phyloP scores from a whole-genome alignment of 2,797 vertebrate species.

The Hemitrygon akajei region DNA sequence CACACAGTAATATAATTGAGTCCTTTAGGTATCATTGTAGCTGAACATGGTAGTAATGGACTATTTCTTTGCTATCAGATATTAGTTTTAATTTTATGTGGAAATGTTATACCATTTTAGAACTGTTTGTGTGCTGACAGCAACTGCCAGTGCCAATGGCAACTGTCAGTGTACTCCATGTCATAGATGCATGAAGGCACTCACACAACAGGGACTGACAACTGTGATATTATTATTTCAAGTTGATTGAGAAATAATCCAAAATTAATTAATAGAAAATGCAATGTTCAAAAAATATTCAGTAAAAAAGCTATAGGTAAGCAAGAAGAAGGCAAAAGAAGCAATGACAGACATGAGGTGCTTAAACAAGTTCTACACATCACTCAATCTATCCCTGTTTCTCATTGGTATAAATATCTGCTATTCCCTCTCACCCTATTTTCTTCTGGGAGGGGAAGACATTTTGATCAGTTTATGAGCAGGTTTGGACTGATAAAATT shows the following conservation, averaged over 20 bases:
- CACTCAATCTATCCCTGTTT: neutral
- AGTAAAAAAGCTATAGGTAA: neutral
- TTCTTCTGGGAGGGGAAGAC: neutral
- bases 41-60: neutral
- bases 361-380: constrained; percentile 4
- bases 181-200: constrained; percentile 18
- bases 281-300: neutral
- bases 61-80: neutral
- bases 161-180: constrained; percentile 28
- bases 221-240: constrained; percentile 13
- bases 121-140: constrained; percentile 15
- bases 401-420: constrained; percentile 16
- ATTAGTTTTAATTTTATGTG: constrained; percentile 35
- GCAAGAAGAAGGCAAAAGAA: neutral
- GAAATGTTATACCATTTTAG: constrained; percentile 34
- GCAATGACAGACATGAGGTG: neutral
- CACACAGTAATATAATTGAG: constrained; percentile 20
- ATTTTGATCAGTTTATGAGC: constrained; percentile 26
- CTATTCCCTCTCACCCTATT: neutral
- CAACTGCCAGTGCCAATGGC: constrained; percentile 32
- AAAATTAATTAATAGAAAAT: neutral
- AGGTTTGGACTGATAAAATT: constrained; percentile 4
- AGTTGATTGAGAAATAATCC: constrained; percentile 23
- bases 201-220: constrained; percentile 25
- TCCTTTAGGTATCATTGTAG: neutral